Base-by-base conservation (phyloP, 2,797 vertebrate genomes). In the Mormyrops boulengeri region DNA sequence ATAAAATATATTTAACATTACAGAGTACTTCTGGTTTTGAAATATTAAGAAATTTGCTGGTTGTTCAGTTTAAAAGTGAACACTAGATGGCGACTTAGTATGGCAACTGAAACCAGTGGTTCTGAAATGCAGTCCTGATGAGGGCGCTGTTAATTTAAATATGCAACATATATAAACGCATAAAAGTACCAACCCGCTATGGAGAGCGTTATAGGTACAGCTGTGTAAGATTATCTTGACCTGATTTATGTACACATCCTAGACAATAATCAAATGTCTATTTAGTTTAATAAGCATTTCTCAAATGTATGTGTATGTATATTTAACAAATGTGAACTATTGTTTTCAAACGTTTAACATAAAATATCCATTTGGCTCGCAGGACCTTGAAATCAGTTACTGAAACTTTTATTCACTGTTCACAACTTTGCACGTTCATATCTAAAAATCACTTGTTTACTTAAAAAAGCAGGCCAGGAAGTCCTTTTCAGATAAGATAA, bases 81-180 rank as follows among this genome's bases (percentile, higher is more conserved):
- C 88, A 47, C 88, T 89, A 89, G 88, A 80, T 89, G 88, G 88
- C 19, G 88, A 53, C 50, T 34, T 57, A 57, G 73, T 6, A 52
- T 17, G 84, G 9, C 22, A 52, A 52, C 41, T 85, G 44, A 50
- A 52, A 84, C 44, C 80, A 17, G 17, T 82, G 47, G 22, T 52
- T 26, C 11, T 52, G 11, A 50, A 30, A 50, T 50, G 22, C 11
- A 52, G 47, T 4, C 82, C 73, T 44, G 73, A 8, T 49, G 47
- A 49, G 44, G 49, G 84, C 44, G 47, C 84, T 85, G n/a, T 26
- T 52, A 50, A 9, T 85, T 85, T 26, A 85, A 85, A 85, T 52
- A 85, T 50, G n/a, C 84, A 85, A 22, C 22, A 52, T 52, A 22
- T 85, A 47, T 44, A 44, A 80, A n/a, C 73, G 41, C 34, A 82